A percentile compares a stretch with the other conserved stretches of the same genome.
These are phyloP conservation scores for Capricornis sumatraensis DNA, from an alignment of 2,113 vertebrate genomes.

Conservation along the genomic window DNA sequence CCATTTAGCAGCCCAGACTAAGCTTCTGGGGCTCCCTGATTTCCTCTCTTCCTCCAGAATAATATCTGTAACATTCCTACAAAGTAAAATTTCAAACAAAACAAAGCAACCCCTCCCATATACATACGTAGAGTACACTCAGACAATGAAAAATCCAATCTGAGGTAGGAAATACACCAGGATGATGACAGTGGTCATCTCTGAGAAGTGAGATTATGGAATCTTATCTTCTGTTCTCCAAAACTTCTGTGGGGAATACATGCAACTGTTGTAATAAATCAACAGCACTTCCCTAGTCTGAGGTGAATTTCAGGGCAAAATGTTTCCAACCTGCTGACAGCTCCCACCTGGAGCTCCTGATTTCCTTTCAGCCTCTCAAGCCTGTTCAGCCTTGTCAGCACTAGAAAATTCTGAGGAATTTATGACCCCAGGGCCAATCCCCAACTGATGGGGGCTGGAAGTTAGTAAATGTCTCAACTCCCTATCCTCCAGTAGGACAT, in stretches of 20 bases:
- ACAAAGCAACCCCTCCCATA: not conserved
- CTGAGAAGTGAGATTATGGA: not conserved
- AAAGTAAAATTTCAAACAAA: not conserved
- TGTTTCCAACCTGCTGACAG: not conserved
- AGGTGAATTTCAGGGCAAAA: not conserved
- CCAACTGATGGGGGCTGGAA: not conserved
- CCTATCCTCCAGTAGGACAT: not conserved
- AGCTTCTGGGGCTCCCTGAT: not conserved
- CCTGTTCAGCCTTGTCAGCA: not conserved
- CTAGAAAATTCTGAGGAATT: not conserved
- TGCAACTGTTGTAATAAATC: not conserved
- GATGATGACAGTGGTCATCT: not conserved
- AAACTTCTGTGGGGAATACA: not conserved
- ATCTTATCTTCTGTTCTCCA: not conserved
- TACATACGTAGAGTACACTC: not conserved
- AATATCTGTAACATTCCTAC: not conserved
- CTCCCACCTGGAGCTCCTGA: not conserved
- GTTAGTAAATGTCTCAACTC: not conserved
- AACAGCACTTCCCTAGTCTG: not conserved
- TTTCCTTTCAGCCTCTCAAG: not conserved
- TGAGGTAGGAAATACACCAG: not conserved
- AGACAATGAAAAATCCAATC: not conserved
- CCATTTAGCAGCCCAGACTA: not conserved
- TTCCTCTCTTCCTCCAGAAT: not conserved
- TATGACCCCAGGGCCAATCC: not conserved